These are phyloP conservation scores for Ageneiosus marmoratus DNA, from an alignment of 2,113 vertebrate genomes.

Conservation along the genomic window DNA sequence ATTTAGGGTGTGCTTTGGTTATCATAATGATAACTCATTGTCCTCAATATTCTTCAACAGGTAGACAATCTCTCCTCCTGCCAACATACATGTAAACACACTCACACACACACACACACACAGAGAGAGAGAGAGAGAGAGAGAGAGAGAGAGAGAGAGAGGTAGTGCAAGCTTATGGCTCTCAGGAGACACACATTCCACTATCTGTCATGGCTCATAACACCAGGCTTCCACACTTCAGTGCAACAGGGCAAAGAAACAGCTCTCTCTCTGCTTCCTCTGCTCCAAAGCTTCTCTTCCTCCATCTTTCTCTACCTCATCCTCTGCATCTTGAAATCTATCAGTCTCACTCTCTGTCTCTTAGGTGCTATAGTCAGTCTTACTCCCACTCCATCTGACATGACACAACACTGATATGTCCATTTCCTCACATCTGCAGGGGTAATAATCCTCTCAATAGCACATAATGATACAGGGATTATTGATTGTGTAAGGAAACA, in stretches of 20 bases:
- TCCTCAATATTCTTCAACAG: constrained; percentile 51
- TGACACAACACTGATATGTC: constrained; percentile 48
- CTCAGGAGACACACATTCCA: constrained; percentile 64
- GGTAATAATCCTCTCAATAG: constrained; percentile 50
- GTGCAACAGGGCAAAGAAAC: constrained; percentile 56
- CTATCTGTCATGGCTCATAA: constrained; percentile 65
- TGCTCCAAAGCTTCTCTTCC: neutral
- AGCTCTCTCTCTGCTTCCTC: constrained; percentile 9
- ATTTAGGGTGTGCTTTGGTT: constrained; percentile 53
- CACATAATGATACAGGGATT: constrained; percentile 44
- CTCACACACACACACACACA: constrained; percentile 50
- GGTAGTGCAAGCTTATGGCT: constrained; percentile 61
- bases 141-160: too few relatives aligned
- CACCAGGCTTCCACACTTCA: constrained; percentile 49
- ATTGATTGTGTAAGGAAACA: constrained; percentile 47
- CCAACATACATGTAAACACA: too few relatives aligned
- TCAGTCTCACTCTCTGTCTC: constrained; percentile 19
- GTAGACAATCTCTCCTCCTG: constrained; percentile 20
- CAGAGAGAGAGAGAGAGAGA: constrained; percentile 59
- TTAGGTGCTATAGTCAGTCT: neutral
- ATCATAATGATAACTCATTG: constrained; percentile 57
- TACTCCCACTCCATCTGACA: constrained; percentile 38
- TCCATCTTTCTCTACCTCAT: neutral
- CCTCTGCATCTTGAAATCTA: neutral
- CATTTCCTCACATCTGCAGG: constrained; percentile 53